Conservation (phyloP, 2,113 vertebrate genomes). For the Caracal caracal region DNA sequence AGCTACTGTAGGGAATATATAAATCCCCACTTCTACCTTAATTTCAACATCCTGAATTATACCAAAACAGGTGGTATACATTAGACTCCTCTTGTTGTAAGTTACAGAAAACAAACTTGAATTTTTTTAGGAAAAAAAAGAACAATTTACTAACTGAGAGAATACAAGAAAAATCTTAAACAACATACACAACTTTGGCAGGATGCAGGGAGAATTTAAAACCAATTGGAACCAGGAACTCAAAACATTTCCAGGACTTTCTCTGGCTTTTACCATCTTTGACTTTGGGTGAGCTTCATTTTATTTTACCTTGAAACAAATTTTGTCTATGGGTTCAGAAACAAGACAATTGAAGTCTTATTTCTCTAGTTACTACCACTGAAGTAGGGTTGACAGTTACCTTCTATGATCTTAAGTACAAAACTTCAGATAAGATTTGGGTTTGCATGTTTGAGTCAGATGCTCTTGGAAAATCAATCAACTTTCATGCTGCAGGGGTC, state of each 20-base stretch:
- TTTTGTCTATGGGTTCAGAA: not conserved
- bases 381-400: not conserved
- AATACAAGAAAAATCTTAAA: not conserved
- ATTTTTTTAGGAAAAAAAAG: not conserved
- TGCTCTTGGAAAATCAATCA: not conserved
- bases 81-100: not conserved
- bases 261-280: not conserved
- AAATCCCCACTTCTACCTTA: not conserved
- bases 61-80: not conserved
- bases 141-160: not conserved
- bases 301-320: not conserved
- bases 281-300: not conserved
- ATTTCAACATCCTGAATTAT: constrained; percentile 20
- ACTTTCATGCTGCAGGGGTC: not conserved
- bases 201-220: not conserved
- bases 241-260: not conserved
- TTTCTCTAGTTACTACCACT: not conserved
- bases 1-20: not conserved
- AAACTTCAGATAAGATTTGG: not conserved
- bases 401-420: not conserved
- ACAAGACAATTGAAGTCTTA: not conserved
- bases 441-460: not conserved
- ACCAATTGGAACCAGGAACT: not conserved
- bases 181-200: not conserved
- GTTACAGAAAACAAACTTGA: not conserved